Evolutionary conservation across 30 jellyfish, hydroid and myxozoan genomes (phyloP), one percentile per base, ranked within the genome.

Genomic region (Clytia hemisphaerica): DNA sequence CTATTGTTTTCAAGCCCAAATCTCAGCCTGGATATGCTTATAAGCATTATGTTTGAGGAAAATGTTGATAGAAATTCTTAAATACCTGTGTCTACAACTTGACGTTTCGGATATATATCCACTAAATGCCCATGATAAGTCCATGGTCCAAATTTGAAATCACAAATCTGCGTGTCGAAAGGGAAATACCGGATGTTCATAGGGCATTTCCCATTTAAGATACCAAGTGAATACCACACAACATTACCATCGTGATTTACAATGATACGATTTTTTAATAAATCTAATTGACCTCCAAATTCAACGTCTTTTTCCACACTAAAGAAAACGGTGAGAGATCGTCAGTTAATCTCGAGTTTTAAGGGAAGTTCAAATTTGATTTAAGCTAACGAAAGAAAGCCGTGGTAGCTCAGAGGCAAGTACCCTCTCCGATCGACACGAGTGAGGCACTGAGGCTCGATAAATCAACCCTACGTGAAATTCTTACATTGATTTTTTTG

Each of bases 231-330:
- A 21, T 70, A 65, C 93, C 93, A 80, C 53, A 48, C 76, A 50
- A 29, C 67, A 37, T 61, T 46, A 10, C 93, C 93, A 27, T 57
- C 57, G 60, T 71, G 73, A 15, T 64, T 44, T 12, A 80, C 37
- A 34, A 70, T 80, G 10, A 80, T 77, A 9, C 93, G 60, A 15
- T 85, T 80, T 69, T 80, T 80, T 45, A 80, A 42, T 14, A 85
- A 71, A 70, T 80, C 93, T 22, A 80, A 61, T 29, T 80, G 71
- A 27, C 93, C 93, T 15, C 93, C 93, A 61, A 80, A 80, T 0
- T 85, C 28, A 9, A 60, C 63, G 70, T 80, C 93, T 24, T 80
- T 45, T 24, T 80, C 93, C 48, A 85, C 93, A 62, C 93, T 80
- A 60, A 26, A 62, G 49, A 2, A 15, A 19, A 51, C 15, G 9